phyloP scores from a whole-genome alignment of 1,140 invertebrate species.

The Asobara japonica region DNA sequence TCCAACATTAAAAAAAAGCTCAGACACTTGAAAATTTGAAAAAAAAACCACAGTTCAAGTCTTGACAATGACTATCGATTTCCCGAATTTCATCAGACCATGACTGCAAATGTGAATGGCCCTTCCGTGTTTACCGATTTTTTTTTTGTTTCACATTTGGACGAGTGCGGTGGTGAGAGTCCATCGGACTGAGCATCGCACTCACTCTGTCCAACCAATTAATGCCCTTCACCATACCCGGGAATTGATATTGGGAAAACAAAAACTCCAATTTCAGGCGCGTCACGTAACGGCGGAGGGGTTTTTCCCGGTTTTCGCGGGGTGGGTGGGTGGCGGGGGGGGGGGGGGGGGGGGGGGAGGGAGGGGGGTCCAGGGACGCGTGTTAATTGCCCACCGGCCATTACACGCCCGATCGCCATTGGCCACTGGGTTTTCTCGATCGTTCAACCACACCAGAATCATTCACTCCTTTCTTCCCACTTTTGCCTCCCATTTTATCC shows the following conservation, averaged over 20 bases:
- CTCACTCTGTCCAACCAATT: slow-evolving; percentile 50
- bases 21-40: too few species aligned
- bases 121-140: background rate
- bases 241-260: slow-evolving; percentile 61
- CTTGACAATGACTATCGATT: too few species aligned
- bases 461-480: slow-evolving; percentile 10
- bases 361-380: slow-evolving; percentile 20
- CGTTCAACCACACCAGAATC: slow-evolving; percentile 17
- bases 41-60: too few species aligned
- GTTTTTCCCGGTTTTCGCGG: slow-evolving; percentile 5
- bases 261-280: slow-evolving; percentile 63
- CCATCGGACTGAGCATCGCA: slow-evolving; percentile 36
- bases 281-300: slow-evolving; percentile 47
- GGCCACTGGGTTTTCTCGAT: slow-evolving; percentile 39
- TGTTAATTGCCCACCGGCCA: slow-evolving; percentile 61
- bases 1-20: too few species aligned
- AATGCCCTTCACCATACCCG: slow-evolving; percentile 54
- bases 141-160: background rate
- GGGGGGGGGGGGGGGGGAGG: background rate
- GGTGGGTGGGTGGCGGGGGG: background rate
- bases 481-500: background rate
- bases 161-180: background rate
- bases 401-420: slow-evolving; percentile 57
- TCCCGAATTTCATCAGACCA: too few species aligned
- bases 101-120: too few species aligned